These are phyloP conservation scores for Apodemia duryi DNA, from an alignment of 2,888 invertebrate species.

Conservation along the genomic window DNA sequence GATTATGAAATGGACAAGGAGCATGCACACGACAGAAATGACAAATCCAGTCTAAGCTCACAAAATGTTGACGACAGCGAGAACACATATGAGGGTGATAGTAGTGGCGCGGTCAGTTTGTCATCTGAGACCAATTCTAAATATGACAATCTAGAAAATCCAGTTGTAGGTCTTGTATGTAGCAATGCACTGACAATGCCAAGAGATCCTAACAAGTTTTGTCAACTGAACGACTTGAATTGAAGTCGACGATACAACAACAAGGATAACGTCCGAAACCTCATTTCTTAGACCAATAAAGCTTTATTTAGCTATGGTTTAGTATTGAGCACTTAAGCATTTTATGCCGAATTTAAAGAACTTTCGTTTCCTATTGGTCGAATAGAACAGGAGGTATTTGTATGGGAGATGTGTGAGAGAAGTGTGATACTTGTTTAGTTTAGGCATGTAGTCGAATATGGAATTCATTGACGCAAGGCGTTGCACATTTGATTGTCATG, in stretches of 20 bases:
- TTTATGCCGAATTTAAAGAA: conserved; percentile 23
- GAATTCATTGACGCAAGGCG: conserved; percentile 58
- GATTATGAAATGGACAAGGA: conserved; percentile 54
- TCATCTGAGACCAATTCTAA: conserved; percentile 72
- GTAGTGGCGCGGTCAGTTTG: conserved; percentile 69
- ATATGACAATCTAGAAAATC: conserved; percentile 70
- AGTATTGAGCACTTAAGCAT: conserved; percentile 1
- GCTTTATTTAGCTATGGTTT: conserved; percentile 16
- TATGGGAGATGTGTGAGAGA: conserved; percentile 27
- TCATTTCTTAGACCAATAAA: conserved; percentile 47
- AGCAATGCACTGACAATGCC: conserved; percentile 55
- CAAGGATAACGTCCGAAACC: conserved; percentile 41
- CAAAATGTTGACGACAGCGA: conserved; percentile 65
- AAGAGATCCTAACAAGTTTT: conserved; percentile 58
- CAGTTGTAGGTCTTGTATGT: conserved; percentile 66
- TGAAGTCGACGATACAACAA: conserved; percentile 31
- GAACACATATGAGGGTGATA: conserved; percentile 66
- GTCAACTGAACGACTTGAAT: conserved; percentile 57
- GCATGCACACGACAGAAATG: conserved; percentile 46
- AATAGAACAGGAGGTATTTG: conserved; percentile 15
- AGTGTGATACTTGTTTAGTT: conserved; percentile 53
- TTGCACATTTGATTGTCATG: conserved; percentile 44
- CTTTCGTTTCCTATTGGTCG: conserved; percentile 50
- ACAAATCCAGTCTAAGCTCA: conserved; percentile 64
- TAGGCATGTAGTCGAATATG: conserved; percentile 56